These are phyloP conservation scores for Phragmatobia fuliginosa DNA, from an alignment of 2,888 invertebrate genomes.

Conservation along the genomic window DNA sequence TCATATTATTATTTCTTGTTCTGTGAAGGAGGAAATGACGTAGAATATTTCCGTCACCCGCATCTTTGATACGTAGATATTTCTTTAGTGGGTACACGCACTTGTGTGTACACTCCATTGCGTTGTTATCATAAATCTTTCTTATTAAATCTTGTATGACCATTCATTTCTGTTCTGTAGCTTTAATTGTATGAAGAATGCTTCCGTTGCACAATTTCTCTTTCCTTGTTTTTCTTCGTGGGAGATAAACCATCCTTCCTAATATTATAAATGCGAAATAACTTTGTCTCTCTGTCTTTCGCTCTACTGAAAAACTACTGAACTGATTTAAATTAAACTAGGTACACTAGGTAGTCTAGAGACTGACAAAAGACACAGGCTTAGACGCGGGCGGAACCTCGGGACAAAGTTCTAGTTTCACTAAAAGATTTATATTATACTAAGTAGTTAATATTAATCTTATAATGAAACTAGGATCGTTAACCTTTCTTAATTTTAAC, in stretches of 20 bases:
- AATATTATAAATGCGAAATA: too few relatives aligned
- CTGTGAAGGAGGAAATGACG: constrained; percentile 74
- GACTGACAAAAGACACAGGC: too few relatives aligned
- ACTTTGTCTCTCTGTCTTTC: too few relatives aligned
- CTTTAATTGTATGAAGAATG: constrained; percentile 17
- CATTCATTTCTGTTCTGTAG: constrained; percentile 19
- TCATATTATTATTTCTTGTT: constrained; percentile 56
- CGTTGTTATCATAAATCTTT: constrained; percentile 49
- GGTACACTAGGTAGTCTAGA: too few relatives aligned
- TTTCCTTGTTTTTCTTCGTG: background rate
- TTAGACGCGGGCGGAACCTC: too few relatives aligned
- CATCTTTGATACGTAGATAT: constrained; percentile 71
- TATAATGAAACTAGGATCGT: background rate
- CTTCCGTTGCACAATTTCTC: background rate
- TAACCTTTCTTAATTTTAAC: background rate
- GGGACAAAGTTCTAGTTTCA: too few relatives aligned
- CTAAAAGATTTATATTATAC: too few relatives aligned
- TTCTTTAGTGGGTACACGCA: constrained; percentile 52
- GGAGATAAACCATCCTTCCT: constrained; percentile 13
- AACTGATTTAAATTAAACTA: too few relatives aligned
- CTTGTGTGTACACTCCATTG: constrained; percentile 44
- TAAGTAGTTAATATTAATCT: constrained; percentile 13
- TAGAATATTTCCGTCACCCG: constrained; percentile 78
- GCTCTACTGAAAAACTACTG: too few relatives aligned
- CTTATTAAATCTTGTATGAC: constrained; percentile 42